phyloP scores from a whole-genome alignment of 2,113 vertebrate species.

The Rhinopithecus roxellana region DNA sequence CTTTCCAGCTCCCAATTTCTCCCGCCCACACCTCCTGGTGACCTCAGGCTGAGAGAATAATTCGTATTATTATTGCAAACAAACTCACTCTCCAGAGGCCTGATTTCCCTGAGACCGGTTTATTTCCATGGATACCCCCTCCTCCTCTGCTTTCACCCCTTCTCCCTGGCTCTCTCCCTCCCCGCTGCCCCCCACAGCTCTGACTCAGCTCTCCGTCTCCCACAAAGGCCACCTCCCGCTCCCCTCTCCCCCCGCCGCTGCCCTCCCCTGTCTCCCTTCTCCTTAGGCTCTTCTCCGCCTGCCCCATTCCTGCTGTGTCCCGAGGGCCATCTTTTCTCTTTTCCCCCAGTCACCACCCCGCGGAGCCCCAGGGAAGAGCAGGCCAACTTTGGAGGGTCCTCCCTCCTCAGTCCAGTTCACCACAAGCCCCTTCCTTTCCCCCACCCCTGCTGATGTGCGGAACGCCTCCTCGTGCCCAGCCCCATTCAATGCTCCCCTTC shows the following conservation, averaged over 20 bases:
- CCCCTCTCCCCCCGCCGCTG: neutral
- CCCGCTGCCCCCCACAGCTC: slow-evolving; percentile 46
- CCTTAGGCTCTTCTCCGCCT: neutral
- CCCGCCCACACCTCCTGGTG: slow-evolving; percentile 66
- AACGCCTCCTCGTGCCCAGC: neutral
- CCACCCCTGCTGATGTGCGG: no score
- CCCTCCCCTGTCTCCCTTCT: neutral
- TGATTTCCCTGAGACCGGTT: slow-evolving; percentile 57
- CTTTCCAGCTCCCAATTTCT: slow-evolving; percentile 54
- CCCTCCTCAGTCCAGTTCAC: no score
- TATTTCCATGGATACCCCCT: slow-evolving; percentile 69
- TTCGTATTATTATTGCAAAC: slow-evolving; percentile 72
- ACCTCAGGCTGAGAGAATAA: slow-evolving; percentile 76
- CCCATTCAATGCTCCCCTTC: neutral
- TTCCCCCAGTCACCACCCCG: neutral
- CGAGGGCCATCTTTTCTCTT: neutral
- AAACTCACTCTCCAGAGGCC: slow-evolving; percentile 54
- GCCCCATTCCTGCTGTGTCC: neutral
- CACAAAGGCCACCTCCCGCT: slow-evolving; percentile 57
- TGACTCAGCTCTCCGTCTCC: slow-evolving; percentile 72
- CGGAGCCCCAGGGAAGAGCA: neutral
- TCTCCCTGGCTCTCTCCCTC: neutral
- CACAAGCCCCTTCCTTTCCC: neutral
- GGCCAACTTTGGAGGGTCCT: neutral
- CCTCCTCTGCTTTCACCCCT: slow-evolving; percentile 45